Evolutionary conservation across 35 echinoderm and acorn worm genomes (phyloP), one percentile per base, ranked within the genome.

Genomic region (Anneissia japonica): DNA sequence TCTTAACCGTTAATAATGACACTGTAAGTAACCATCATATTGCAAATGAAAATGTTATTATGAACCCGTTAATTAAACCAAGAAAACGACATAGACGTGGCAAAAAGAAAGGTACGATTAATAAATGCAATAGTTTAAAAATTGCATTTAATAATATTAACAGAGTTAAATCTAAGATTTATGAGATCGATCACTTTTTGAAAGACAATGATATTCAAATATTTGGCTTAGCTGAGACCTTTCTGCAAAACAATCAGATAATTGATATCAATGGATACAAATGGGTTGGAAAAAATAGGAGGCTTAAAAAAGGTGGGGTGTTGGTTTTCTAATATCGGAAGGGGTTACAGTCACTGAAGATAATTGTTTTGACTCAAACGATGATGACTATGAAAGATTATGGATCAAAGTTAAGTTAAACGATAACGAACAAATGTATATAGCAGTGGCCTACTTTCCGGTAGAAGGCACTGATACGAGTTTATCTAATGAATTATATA

Each of bases 111-210:
- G 34, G 34, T 26, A 7, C 29, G 39, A 33, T 16, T 35, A 34
- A 79, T 32, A 33, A 35, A 3, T 16, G 17, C 28, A 79, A 26
- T 34, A 37, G 3, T 4, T 79, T 79, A 34, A 79, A 35, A 30
- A 34, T 79, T 79, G 77, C 77, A 36, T 79, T 79, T 26, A 79
- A 79, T 26, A 79, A 79, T 79, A 37, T 79, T 35, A 79, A 79
- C 39, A 10, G 77, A 21, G 32, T 79, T 4, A 79, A 79, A 79
- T 37, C 77, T 4, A 79, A 79, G 32, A 26, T 79, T 4, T 79
- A 79, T 79, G 77, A 79, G 30, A 79, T 79, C 4, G 5, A 32
- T 4, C 4, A 35, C 6, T 35, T 79, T 79, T 4, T 79, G 10
- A 31, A 79, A 36, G 77, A 79, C 39, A 79, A 79, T 35, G n/a